Base-by-base conservation (phyloP, 1,140 invertebrate species). In the Sinella curviseta region DNA sequence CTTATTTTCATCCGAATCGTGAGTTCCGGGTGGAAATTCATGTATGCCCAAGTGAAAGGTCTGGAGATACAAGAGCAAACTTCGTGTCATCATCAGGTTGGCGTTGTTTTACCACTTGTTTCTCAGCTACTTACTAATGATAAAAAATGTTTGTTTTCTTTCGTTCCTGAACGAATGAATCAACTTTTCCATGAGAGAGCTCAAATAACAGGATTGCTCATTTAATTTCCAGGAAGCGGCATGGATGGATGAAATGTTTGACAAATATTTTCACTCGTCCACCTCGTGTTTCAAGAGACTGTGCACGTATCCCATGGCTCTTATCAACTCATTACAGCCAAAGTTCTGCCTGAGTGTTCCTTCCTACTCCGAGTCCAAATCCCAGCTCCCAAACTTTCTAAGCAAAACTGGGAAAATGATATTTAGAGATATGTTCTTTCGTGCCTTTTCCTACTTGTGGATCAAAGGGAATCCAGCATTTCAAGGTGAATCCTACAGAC, bases 61-160 rank as follows among this genome's bases (percentile, higher is more conserved):
- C 35, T 84, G 34, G 83, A 84, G 57, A 80, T 84, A 70, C 83
- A 84, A 76, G 83, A 84, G 39, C 83, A 84, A 77, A 84, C 83
- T 0, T 82, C 81, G 1, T 84, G 83, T 55, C 83, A 84, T 78
- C 83, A 84, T 82, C 83, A 84, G 67, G 82, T 83, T 35, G 36
- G 30, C 26, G 1, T 31, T 33, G 55, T 33, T n/a, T n/a, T n/a
- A n/a, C n/a, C 35, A 79, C 14, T 34, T 16, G 74, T 14, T 14
- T 16, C 14, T 54, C 48, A 54, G n/a, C n/a, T n/a, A n/a, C n/a
- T n/a, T n/a, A n/a, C n/a, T n/a, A n/a, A n/a, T n/a, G n/a, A n/a
- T n/a, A n/a, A n/a, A n/a, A n/a, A n/a, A n/a, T n/a, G n/a, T n/a
- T n/a, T n/a, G n/a, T n/a, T n/a, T n/a, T n/a, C n/a, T n/a, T n/a